Evolutionary conservation across 2,113 vertebrate species (phyloP), one percentile per base, ranked within the genome.

Genomic region (Sula dactylatra): DNA sequence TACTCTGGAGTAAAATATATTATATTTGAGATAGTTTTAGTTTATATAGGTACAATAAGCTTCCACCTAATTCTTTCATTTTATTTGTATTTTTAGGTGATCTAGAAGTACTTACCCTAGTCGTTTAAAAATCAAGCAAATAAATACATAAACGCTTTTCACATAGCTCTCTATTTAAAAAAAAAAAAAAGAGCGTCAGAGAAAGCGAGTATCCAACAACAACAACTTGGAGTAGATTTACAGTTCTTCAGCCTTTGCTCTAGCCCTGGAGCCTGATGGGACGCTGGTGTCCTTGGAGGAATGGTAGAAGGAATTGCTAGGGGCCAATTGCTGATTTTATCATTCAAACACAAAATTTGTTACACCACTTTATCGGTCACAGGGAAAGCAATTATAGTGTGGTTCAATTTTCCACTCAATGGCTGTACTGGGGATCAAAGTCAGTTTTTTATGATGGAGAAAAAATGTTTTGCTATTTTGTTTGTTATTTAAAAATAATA

Each of bases 291-390:
- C 98, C 98, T 99, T 98, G 98, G 98, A 99, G 98, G 98, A 98
- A 98, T 97, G 97, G 98, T 95, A 97, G 97, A 98, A 98, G 98
- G 97, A 98, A 98, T 98, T 97, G 98, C 98, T 98, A 97, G 97
- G 98, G 98, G 98, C 98, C 97, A 97, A 98, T 98, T 98, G 98
- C 98, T 98, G 98, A 99, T 99, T 98, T 98, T 99, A 99, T 99
- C 98, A 98, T 98, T 99, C 98, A 98, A 98, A 98, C 98, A 98
- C 98, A 98, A 98, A 99, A 99, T 99, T 99, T 98, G 98, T 98
- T 98, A 98, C 98, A 99, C 98, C 97, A 98, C 98, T 98, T 99
- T 99, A 99, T 99, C 98, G 97, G 98, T 99, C 98, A 98, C 98
- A 98, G 98, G 98, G 97, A 99, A 99, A 98, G 98, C 98, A 99